These are phyloP conservation scores for Trididemnum nubilum DNA, from an alignment of 23 tunicate genomes.

Conservation along the genomic window DNA sequence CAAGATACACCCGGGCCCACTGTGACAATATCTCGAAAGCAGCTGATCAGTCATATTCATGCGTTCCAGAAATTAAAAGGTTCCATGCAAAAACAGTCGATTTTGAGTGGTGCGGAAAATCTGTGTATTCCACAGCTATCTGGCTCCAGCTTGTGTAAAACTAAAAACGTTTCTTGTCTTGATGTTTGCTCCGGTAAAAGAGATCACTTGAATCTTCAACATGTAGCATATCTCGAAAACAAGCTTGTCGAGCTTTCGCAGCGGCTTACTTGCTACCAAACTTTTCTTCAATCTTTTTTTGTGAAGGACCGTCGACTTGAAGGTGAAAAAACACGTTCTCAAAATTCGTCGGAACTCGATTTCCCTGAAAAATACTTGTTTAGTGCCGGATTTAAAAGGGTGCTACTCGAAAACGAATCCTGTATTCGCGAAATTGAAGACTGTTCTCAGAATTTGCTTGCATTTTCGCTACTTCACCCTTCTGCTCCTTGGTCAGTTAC, in stretches of 20 bases:
- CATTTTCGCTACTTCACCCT: constrained; percentile 78
- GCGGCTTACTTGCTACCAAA: constrained; percentile 21
- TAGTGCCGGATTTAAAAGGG: constrained; percentile 22
- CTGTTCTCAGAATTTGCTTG: constrained; percentile 67
- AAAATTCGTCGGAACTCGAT: not conserved
- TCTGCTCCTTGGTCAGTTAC: constrained; percentile 81
- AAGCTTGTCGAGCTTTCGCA: constrained; percentile 37
- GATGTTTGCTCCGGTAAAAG: constrained; percentile 49
- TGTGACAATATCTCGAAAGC: constrained; percentile 45
- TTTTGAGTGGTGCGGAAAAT: constrained; percentile 27
- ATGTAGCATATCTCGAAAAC: constrained; percentile 62
- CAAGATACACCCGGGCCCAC: constrained; percentile 47
- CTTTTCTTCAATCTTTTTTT: constrained; percentile 14
- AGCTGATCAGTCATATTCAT: constrained; percentile 41
- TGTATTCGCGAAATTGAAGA: constrained; percentile 48
- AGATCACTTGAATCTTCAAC: constrained; percentile 51
- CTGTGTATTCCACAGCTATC: constrained; percentile 54
- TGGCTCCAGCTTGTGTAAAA: constrained; percentile 38
- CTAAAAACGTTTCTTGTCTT: constrained; percentile 42
- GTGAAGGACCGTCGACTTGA: not conserved
- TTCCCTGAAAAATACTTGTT: constrained; percentile 27
- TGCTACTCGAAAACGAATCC: not conserved
- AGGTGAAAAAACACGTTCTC: not conserved
- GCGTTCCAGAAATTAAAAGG: constrained; percentile 58
- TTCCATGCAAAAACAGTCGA: constrained; percentile 51